Conservation (phyloP, 2,888 invertebrate genomes). For the Thereva unica region DNA sequence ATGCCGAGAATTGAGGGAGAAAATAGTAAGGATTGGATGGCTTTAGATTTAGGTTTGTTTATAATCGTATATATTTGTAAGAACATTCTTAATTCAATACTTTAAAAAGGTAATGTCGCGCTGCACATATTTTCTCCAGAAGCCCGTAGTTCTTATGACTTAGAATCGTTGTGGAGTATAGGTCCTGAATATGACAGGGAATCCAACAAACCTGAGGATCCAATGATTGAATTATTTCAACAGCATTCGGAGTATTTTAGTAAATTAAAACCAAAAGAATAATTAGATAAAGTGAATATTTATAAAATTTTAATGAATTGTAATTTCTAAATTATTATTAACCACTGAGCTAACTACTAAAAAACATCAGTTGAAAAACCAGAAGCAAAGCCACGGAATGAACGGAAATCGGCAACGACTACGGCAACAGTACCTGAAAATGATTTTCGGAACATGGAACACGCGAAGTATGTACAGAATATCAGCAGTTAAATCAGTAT, state of each 20-base stretch:
- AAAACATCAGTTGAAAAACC: too few relatives aligned
- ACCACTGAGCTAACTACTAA: too few relatives aligned
- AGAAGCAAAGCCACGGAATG: too few relatives aligned
- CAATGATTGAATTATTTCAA: conserved; percentile 67
- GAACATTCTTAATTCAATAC: not conserved
- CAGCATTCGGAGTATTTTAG: conserved; percentile 68
- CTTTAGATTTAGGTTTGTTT: conserved; percentile 81
- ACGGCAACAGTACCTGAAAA: too few relatives aligned
- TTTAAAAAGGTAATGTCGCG: conserved; percentile 83
- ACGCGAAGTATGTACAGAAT: too few relatives aligned
- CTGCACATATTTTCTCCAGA: conserved; percentile 81
- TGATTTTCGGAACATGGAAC: too few relatives aligned
- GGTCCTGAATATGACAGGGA: conserved; percentile 80
- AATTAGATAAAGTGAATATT: too few relatives aligned
- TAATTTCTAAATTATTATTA: too few relatives aligned
- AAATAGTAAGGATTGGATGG: conserved; percentile 80
- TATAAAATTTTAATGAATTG: too few relatives aligned
- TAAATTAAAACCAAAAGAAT: conserved; percentile 64
- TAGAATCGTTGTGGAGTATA: conserved; percentile 90
- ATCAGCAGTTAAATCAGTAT: too few relatives aligned
- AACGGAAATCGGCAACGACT: too few relatives aligned
- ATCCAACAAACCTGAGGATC: conserved; percentile 64
- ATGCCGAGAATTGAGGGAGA: conserved; percentile 80
- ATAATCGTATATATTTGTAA: conserved; percentile 14
- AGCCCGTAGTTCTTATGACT: conserved; percentile 74